Percentiles rank a stretch among this genome's conserved stretches.
These are phyloP conservation scores for Chironomus riparius DNA, from an alignment of 2,888 invertebrate species.

Conservation along the genomic window DNA sequence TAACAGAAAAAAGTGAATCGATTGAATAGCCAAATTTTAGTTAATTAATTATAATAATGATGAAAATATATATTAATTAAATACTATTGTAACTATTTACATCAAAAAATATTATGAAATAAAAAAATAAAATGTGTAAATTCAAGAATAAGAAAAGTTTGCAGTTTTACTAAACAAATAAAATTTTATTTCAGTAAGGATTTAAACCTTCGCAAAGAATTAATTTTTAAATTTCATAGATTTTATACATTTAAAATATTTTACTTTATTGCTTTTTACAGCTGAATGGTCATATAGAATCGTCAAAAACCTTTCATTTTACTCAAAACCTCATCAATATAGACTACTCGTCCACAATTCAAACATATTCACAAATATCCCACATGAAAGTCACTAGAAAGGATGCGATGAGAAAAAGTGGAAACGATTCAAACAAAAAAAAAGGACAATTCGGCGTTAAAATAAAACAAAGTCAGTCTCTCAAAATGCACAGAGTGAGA, in stretches of 20 bases:
- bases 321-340: too few relatives aligned
- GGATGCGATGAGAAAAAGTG: neutral
- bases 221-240: too few relatives aligned
- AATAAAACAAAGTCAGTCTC: neutral
- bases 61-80: neutral
- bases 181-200: too few relatives aligned
- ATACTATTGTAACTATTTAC: neutral
- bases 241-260: too few relatives aligned
- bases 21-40: slow-evolving; percentile 25
- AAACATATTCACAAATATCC: too few relatives aligned
- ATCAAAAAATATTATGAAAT: neutral
- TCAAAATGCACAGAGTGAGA: neutral
- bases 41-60: slow-evolving; percentile 14
- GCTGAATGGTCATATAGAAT: too few relatives aligned
- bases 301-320: too few relatives aligned
- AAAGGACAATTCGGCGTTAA: neutral
- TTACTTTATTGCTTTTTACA: too few relatives aligned
- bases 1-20: slow-evolving; percentile 14
- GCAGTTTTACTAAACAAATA: too few relatives aligned
- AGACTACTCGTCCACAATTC: too few relatives aligned
- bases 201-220: neutral
- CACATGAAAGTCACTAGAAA: neutral
- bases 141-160: too few relatives aligned
- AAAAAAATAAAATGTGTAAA: neutral
- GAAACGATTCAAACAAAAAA: neutral